A percentile compares a stretch with the other conserved stretches of the same genome.
phyloP scores from a whole-genome alignment of 2,113 vertebrate species.

The Hyperopisus bebe region DNA sequence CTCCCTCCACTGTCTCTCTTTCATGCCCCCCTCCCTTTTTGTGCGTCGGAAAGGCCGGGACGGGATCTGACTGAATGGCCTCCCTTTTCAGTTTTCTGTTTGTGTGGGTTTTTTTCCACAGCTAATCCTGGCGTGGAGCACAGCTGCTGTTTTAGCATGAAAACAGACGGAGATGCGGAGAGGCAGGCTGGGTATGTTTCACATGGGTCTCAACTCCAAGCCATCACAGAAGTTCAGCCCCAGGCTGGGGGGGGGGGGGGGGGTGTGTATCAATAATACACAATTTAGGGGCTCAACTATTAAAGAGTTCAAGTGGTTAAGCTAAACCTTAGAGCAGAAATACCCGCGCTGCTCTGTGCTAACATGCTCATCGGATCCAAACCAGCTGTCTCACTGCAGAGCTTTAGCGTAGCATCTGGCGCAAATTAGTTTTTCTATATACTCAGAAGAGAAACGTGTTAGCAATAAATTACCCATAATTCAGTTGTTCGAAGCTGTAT shows the following conservation, averaged over 20 bases:
- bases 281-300: neutral
- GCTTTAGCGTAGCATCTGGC: neutral
- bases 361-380: neutral
- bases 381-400: neutral
- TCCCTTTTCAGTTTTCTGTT: neutral
- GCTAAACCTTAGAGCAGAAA: neutral
- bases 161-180: slow-evolving; percentile 6
- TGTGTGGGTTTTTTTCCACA: neutral
- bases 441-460: neutral
- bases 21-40: neutral
- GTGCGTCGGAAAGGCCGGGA: neutral
- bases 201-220: neutral
- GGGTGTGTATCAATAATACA: neutral
- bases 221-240: neutral
- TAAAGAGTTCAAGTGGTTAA: neutral
- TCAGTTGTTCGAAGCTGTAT: neutral
- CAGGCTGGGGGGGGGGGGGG: neutral
- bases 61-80: neutral
- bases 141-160: neutral
- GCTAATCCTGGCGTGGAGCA: neutral
- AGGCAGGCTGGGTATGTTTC: neutral
- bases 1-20: neutral
- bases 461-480: neutral
- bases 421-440: neutral
- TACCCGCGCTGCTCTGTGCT: neutral